These are phyloP conservation scores for Falco berigora DNA, from an alignment of 2,797 vertebrate species.

Conservation along the genomic window DNA sequence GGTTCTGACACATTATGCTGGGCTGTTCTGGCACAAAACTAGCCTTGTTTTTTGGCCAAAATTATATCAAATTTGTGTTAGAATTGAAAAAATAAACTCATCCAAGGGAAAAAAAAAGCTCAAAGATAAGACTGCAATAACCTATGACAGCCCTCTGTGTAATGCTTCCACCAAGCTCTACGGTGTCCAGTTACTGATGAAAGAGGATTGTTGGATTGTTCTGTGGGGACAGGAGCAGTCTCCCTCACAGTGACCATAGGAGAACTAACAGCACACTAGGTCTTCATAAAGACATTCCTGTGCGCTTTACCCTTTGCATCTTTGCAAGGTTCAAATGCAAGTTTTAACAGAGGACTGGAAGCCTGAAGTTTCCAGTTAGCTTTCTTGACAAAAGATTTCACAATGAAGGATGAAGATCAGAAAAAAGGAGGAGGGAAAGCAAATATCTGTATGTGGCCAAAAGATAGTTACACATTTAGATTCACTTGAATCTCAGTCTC, in stretches of 20 bases:
- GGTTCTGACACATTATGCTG: conserved; percentile 13
- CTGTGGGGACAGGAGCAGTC: not conserved
- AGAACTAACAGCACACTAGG: not conserved
- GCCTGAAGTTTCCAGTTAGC: not conserved
- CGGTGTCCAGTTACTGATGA: not conserved
- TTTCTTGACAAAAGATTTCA: not conserved
- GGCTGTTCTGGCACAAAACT: not conserved
- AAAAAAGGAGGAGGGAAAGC: not conserved
- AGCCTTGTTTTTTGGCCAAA: not conserved
- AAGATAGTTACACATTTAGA: not conserved
- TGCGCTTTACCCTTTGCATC: not conserved
- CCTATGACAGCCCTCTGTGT: not conserved
- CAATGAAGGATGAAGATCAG: not conserved
- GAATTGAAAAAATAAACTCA: not conserved
- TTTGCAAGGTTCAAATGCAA: not conserved
- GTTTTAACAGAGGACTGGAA: not conserved
- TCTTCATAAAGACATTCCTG: not conserved
- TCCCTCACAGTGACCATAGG: not conserved
- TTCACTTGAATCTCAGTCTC: not conserved
- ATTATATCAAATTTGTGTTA: not conserved
- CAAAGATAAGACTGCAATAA: not conserved
- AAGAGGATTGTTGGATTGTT: not conserved
- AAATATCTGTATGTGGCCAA: not conserved
- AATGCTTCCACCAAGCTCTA: not conserved
- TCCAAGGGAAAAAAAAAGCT: not conserved